Conservation (phyloP, 2,797 vertebrate genomes). For the Coluber constrictor region DNA sequence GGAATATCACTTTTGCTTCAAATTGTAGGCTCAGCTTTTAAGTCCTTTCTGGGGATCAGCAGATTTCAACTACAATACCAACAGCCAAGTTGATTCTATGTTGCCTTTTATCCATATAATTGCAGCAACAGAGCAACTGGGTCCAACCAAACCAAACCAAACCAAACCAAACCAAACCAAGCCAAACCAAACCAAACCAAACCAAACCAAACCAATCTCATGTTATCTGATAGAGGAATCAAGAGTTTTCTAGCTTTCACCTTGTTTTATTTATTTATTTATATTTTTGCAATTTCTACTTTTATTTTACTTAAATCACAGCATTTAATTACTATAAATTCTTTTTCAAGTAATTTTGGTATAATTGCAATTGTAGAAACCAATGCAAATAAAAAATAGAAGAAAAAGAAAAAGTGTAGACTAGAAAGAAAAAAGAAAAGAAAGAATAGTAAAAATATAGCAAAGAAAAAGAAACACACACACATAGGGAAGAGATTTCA, state of each 20-base stretch:
- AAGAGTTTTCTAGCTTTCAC: not conserved
- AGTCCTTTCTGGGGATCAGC: not conserved
- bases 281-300: too few species aligned
- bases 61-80: slow-evolving; percentile 1
- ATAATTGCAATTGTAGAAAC: not conserved
- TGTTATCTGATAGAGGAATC: not conserved
- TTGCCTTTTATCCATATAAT: slow-evolving; percentile 19
- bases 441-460: not conserved
- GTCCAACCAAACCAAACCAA: not conserved
- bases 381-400: not conserved
- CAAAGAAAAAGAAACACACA: not conserved
- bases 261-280: not conserved
- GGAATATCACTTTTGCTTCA: not conserved
- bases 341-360: not conserved
- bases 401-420: not conserved
- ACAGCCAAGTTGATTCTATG: slow-evolving; percentile 1
- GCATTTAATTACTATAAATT: not conserved
- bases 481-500: not conserved
- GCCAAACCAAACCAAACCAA: too few species aligned
- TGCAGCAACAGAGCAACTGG: not conserved
- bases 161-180: too few species aligned
- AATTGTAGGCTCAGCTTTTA: not conserved
- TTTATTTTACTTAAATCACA: not conserved
- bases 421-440: not conserved
- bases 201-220: not conserved